phyloP scores from a whole-genome alignment of 2,797 vertebrate genomes.

The Parotocinclus haroldoi region DNA sequence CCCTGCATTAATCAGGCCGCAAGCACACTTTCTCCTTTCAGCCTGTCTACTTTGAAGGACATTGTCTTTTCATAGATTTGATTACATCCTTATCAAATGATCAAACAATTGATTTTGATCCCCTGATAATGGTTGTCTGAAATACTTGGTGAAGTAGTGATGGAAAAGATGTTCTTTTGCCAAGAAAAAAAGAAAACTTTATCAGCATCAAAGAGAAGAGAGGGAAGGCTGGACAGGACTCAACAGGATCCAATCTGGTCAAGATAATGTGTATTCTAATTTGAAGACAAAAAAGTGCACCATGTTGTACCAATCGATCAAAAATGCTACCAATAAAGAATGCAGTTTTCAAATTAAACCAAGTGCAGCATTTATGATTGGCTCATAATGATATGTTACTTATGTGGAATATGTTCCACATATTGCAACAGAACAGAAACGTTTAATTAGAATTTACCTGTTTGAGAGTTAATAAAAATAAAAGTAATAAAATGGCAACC shows the following conservation, averaged over 20 bases:
- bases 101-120: constrained; percentile 43
- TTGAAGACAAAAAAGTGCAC: too few species aligned
- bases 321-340: too few species aligned
- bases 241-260: background rate
- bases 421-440: too few species aligned
- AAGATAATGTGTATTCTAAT: background rate
- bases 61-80: constrained; percentile 43
- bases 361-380: too few species aligned
- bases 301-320: too few species aligned
- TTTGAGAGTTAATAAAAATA: too few species aligned
- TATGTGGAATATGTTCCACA: too few species aligned
- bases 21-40: constrained; percentile 16
- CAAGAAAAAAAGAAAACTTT: constrained; percentile 20
- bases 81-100: constrained; percentile 47
- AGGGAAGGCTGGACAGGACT: background rate
- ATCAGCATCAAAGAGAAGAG: constrained; percentile 21
- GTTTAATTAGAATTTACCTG: too few species aligned
- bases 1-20: constrained; percentile 26
- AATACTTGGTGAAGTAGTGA: constrained; percentile 26
- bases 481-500: too few species aligned
- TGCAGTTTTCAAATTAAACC: too few species aligned
- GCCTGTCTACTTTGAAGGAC: constrained; percentile 38
- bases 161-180: constrained; percentile 11
- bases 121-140: constrained; percentile 28
- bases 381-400: too few species aligned